Base-by-base conservation (phyloP, 2,113 vertebrate species). In the Tyrannus savana region DNA sequence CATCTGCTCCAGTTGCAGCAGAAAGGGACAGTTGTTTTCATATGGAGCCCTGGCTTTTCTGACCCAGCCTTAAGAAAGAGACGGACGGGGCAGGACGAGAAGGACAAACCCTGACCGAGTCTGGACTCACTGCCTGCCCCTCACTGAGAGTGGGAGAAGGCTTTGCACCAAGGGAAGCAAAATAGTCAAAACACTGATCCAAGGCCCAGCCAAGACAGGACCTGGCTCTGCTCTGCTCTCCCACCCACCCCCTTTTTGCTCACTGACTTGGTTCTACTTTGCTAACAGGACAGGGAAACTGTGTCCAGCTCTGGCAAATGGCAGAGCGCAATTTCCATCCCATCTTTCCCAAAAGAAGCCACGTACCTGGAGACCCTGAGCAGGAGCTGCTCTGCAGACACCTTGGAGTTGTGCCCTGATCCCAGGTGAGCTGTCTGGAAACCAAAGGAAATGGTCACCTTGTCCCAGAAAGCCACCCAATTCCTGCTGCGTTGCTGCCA, bases 221-320 rank as follows among this genome's bases (percentile, higher is more conserved):
- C 17, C 35, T 28, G 41, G 44, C 19, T 44, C 44, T 44, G 44
- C 44, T 44, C 44, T 44, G 44, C 44, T 44, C 47, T 53, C 12
- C 12, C 39, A 53, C 7, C 18, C 47, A 24, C 27, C 18, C 1
- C 30, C 0, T 22, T 58, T n/a, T 33, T 16, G 1, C 16, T 10
- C 18, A 1, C 33, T 46, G 47, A 33, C 15, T 66, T 10, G 12
- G 77, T 35, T 37, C 6, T 2, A 0, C 14, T 42, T 30, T 56
- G 55, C 10, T 24, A 7, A 19, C 2, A 3, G 24, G 16, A 10
- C 12, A 10, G 10, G 33, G 52, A 82, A 71, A 73, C 21, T 13
- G 15, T 0, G 0, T 6, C 6, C 4, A 3, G 1, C 24, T 28
- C 30, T 3, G 42, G 64, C 31, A 39, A 24, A 42, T 4, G 47